These are phyloP conservation scores for Tachycineta bicolor DNA, from an alignment of 2,113 vertebrate genomes.

Conservation along the genomic window DNA sequence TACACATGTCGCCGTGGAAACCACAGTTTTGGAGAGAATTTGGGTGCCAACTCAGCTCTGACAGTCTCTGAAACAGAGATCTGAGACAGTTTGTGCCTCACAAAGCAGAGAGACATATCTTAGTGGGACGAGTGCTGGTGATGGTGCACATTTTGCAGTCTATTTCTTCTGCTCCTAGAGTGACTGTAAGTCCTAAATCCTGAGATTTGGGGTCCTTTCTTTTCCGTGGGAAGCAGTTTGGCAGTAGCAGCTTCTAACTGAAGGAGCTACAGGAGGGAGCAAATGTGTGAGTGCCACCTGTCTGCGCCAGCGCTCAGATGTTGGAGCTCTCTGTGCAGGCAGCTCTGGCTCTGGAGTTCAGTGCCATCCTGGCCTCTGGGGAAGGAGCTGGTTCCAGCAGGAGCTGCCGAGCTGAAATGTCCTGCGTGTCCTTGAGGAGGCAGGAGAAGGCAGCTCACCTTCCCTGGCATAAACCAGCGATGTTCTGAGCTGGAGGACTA, in stretches of 20 bases:
- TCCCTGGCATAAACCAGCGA: background rate
- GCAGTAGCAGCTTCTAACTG: background rate
- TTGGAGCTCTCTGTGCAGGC: background rate
- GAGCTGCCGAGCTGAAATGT: background rate
- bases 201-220: background rate
- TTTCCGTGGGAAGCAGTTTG: background rate
- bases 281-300: rapidly evolving
- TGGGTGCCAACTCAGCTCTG: background rate
- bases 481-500: background rate
- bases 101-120: background rate
- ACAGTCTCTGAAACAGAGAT: background rate
- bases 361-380: background rate
- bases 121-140: background rate
- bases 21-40: background rate
- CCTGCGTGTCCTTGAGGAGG: background rate
- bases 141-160: background rate
- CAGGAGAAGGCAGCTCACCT: background rate
- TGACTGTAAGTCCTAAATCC: background rate
- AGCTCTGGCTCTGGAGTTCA: background rate
- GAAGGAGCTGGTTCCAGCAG: background rate
- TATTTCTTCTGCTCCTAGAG: background rate
- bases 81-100: background rate
- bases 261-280: background rate
- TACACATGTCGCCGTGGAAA: background rate
- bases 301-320: background rate